Base-by-base conservation (phyloP, 2,113 vertebrate genomes). In the Odocoileus hemionus region DNA sequence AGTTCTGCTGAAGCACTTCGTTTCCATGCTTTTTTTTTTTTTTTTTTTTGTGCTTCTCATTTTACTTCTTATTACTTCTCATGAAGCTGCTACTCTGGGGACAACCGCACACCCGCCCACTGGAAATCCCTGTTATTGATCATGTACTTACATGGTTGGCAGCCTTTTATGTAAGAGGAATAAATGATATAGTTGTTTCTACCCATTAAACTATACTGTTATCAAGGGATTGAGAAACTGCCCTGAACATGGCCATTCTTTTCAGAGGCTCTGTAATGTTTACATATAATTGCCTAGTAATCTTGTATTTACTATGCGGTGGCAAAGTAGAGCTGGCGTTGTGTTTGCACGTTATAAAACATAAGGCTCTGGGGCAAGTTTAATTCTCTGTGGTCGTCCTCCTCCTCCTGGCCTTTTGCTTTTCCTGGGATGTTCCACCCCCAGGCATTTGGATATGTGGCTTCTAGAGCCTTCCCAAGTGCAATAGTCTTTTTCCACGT, bases 231-330 rank as follows among this genome's bases (percentile, higher is more conserved):
- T 55, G 94, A 98, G 88, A 95, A 98, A 94, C 87, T 61, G 96
- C 96, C 98, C 97, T 61, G 95, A 97, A 97, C 94, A 94, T 4
- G 76, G 98, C 97, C 82, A 95, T 98, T 98, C 98, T 97, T 98
- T 98, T 54, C 83, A 78, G 97, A 98, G 97, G 95, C 88, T 98
- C 96, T 15, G 94, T 91, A 95, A 78, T n/a, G 94, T 95, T 95
- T 87, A 89, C 96, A 86, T 50, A 25, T 96, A 98, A 98, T 96
- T 97, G 92, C 97, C 97, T 55, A 70, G 97, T 97, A 97, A 98
- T 98, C 97, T 94, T 93, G 79, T 97, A 95, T 98, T 98, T 98
- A 96, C 97, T 92, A 21, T 6, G 70, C 60, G 82, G 96, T 96
- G 95, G 96, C 94, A 78, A 91, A 90, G 94, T 11, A 80, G 28